Evolutionary conservation across 2,888 invertebrate species (phyloP).

Genomic region (Drosophila mercatorum): DNA sequence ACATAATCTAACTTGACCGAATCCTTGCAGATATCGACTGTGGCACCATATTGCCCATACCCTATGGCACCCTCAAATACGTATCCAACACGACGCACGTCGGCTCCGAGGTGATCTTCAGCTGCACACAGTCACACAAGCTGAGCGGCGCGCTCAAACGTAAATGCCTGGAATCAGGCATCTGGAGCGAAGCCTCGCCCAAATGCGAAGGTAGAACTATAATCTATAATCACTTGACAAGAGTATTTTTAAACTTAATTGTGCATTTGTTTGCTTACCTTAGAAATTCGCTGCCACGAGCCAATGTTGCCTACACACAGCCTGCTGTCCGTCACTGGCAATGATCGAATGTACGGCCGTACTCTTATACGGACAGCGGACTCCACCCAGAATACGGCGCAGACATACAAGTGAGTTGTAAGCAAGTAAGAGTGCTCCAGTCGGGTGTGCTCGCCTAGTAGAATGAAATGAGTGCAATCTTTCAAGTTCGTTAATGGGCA

Average conservation of each 20-base stretch:
- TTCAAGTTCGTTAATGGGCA: not conserved
- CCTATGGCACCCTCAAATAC: slow-evolving; percentile 91
- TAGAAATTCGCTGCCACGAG: slow-evolving; percentile 94
- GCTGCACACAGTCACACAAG: slow-evolving; percentile 91
- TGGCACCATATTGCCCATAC: slow-evolving; percentile 91
- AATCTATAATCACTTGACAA: not conserved
- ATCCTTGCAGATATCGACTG: slow-evolving; percentile 91
- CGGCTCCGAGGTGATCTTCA: slow-evolving; percentile 92
- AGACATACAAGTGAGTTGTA: slow-evolving; percentile 88
- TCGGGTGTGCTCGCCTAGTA: not conserved
- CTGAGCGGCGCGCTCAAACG: slow-evolving; percentile 90
- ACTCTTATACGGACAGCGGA: slow-evolving; percentile 92
- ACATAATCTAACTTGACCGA: not conserved
- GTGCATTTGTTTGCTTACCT: not conserved
- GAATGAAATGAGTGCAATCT: not conserved
- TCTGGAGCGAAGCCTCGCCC: slow-evolving; percentile 93
- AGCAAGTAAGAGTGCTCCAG: not conserved
- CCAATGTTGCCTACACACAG: slow-evolving; percentile 93
- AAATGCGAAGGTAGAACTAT: slow-evolving; percentile 89
- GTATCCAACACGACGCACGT: slow-evolving; percentile 92
- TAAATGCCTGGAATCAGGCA: slow-evolving; percentile 89
- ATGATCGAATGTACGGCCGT: slow-evolving; percentile 94
- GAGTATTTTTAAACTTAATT: not conserved
- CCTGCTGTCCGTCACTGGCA: slow-evolving; percentile 94
- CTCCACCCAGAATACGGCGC: slow-evolving; percentile 88